Evolutionary conservation across 2,888 invertebrate genomes (phyloP), one percentile per base, ranked within the genome.

Genomic region (Apomyelois bistriatella): DNA sequence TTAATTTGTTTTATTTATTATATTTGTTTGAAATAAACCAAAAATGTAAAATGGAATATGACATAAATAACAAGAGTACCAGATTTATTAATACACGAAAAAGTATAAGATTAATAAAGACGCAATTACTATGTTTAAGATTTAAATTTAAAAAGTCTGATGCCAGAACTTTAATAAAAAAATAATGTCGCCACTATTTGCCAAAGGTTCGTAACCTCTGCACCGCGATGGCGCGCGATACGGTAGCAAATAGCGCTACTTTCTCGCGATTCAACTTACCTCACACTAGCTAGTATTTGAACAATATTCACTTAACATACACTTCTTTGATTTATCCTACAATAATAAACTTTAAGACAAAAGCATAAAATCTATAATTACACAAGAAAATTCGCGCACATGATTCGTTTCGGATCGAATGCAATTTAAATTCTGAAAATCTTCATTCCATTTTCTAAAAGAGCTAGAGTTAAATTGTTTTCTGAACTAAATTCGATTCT

Each of bases 191-290:
- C n/a, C n/a, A n/a, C n/a, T n/a, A n/a, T n/a, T n/a, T n/a, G 10
- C 62, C 65, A 65, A 74, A 63, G 53, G 82, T 82, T 81, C 59
- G 30, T 30, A 50, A 65, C 64, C 70, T 60, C 82, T 82, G 81
- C 58, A 58, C 50, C 53, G 72, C 75, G 86, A 89, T 89, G 83
- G 88, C 85, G 89, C 85, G 78, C 87, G 88, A 89, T 90, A 87
- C 85, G 80, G 85, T 84, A 89, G 87, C 89, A 88, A 89, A 88
- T 89, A 87, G 85, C 79, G 79, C 84, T 80, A 85, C 87, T 86
- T 87, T 85, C 81, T 81, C 82, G 83, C 82, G 76, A 85, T 79
- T 79, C 82, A 82, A 78, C 73, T 79, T 81, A 82, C 82, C 84
- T 85, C 85, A 85, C 86, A 87, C 86, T 82, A 82, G 70, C 74